These are phyloP conservation scores for Hypomesus transpacificus DNA, from an alignment of 2,113 vertebrate genomes.

Conservation along the genomic window DNA sequence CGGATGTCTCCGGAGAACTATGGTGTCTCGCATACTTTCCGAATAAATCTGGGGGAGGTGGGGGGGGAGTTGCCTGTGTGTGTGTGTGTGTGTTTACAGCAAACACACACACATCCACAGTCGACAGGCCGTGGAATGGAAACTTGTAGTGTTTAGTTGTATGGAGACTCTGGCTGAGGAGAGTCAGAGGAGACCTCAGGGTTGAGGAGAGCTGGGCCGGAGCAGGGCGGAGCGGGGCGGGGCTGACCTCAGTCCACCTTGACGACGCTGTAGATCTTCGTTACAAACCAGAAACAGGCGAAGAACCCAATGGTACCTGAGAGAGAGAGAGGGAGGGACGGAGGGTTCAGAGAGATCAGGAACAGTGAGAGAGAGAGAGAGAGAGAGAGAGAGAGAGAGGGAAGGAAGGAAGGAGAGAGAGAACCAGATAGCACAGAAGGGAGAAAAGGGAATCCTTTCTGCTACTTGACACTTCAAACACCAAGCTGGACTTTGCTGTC, in stretches of 20 bases:
- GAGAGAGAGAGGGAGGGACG: background rate
- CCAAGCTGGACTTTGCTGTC: no score
- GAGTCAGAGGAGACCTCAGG: background rate
- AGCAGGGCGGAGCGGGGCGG: background rate
- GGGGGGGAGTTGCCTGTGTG: no score
- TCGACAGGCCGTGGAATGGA: no score
- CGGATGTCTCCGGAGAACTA: no score
- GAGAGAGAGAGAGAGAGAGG: background rate
- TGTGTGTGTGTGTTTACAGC: no score
- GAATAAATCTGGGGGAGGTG: no score
- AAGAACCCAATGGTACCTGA: constrained; percentile 53
- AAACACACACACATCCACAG: background rate
- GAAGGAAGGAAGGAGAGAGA: background rate
- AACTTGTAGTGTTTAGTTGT: no score
- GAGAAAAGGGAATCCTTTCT: background rate
- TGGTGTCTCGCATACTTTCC: no score
- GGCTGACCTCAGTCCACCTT: constrained; percentile 49
- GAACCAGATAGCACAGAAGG: background rate
- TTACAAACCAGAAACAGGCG: constrained; percentile 57
- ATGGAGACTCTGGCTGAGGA: background rate
- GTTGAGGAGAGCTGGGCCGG: background rate
- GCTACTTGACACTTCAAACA: no score
- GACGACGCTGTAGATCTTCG: constrained; percentile 60
- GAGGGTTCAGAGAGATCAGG: background rate
- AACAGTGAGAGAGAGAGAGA: constrained; percentile 9